Percentiles rank a stretch among this genome's conserved stretches.
Evolutionary conservation across 2,113 vertebrate species (phyloP).

Genomic region (Chionomys nivalis): DNA sequence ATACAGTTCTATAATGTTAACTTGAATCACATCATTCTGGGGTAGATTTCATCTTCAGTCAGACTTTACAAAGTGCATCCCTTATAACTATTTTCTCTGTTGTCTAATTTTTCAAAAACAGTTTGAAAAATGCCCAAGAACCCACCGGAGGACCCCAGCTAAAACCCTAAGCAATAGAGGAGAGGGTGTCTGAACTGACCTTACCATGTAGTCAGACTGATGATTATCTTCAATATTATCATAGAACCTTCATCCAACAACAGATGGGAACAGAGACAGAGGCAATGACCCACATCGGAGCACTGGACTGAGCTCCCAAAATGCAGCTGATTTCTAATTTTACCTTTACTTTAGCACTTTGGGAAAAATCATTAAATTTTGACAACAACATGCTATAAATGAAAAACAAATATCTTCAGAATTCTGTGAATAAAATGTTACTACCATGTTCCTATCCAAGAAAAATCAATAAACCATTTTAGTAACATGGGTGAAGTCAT

Average conservation of each 20-base stretch:
- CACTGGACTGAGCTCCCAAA: too few species aligned
- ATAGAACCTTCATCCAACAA: too few species aligned
- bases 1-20: not conserved
- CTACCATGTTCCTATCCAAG: not conserved
- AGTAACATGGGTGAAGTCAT: conserved; percentile 10
- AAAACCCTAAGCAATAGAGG: too few species aligned
- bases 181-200: too few species aligned
- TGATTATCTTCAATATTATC: too few species aligned
- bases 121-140: too few species aligned
- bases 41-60: not conserved
- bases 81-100: not conserved
- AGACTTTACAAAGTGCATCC: not conserved
- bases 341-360: not conserved
- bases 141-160: too few species aligned
- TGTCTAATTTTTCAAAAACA: not conserved
- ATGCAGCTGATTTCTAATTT: not conserved
- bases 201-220: too few species aligned
- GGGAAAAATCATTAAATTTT: not conserved
- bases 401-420: conserved; percentile 47
- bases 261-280: too few species aligned
- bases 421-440: not conserved
- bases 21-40: not conserved
- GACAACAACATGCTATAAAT: not conserved
- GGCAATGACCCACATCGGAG: too few species aligned
- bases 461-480: conserved; percentile 48